Base-by-base conservation (phyloP, 1,140 invertebrate species). In the Sycobia sp. region DNA sequence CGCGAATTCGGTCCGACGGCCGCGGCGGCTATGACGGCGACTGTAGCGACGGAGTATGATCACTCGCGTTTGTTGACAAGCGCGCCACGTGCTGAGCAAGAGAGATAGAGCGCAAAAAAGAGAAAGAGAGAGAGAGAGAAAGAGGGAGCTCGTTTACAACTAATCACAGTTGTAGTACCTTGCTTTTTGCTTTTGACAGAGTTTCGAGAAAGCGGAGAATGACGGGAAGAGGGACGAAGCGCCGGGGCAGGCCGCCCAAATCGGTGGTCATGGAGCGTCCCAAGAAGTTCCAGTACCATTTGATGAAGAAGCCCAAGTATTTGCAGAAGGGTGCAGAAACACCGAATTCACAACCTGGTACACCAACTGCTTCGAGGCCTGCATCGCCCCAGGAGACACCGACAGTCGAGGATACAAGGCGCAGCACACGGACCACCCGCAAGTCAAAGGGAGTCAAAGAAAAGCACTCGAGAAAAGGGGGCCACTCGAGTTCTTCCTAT, bases 221-320 rank as follows among this genome's bases (percentile, higher is more conserved):
- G 91, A 90, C 71, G 88, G 90, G 93, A 82, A 23, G 62, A 36
- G 91, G 92, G 69, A 86, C 88, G 67, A 94, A 94, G 80, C 89
- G 93, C 80, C 85, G 91, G 82, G 93, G 93, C 70, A 88, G 93
- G 68, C 93, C 93, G 72, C 93, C 93, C 67, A 95, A 94, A 86
- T 90, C 92, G 61, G 89, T 91, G 71, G 89, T 88, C 77, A 86
- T 91, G 84, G 91, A 93, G 75, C 88, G 89, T 73, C 87, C 89
- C 69, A 89, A 88, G 74, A 92, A 91, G 83, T 93, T 91, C 81
- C 90, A 91, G 77, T 92, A 90, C 82, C 89, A 92, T 83, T 83
- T 94, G 74, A 86, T 95, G 76, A 94, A 95, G 82, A 96, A 95
- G 81, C 93, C 94, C 9, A 95, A 94, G 86, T 95, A 95, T 82